phyloP scores from a whole-genome alignment of 2,113 vertebrate genomes.

The Trematomus loennbergii region DNA sequence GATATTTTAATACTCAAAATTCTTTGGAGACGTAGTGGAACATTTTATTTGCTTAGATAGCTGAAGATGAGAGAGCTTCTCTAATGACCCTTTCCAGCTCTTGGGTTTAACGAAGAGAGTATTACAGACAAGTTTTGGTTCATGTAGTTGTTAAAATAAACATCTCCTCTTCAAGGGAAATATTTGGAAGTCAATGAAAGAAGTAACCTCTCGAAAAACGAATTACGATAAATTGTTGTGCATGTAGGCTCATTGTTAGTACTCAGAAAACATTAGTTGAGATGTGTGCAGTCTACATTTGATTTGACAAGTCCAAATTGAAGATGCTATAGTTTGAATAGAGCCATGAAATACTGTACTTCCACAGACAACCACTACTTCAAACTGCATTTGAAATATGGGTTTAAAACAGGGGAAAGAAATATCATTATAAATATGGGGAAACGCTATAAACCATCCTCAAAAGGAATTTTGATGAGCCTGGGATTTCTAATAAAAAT shows the following conservation, averaged over 20 bases:
- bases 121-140: slow-evolving; percentile 46
- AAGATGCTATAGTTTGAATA: slow-evolving; percentile 24
- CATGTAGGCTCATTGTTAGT: slow-evolving; percentile 47
- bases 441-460: slow-evolving; percentile 74
- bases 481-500: slow-evolving; percentile 71
- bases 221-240: slow-evolving; percentile 63
- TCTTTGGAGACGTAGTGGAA: slow-evolving; percentile 24
- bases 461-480: slow-evolving; percentile 79
- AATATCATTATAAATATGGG: slow-evolving; percentile 76
- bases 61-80: slow-evolving; percentile 56
- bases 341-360: slow-evolving; percentile 37
- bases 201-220: slow-evolving; percentile 8
- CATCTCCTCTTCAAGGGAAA: slow-evolving; percentile 40
- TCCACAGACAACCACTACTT: slow-evolving; percentile 50
- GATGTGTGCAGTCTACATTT: slow-evolving; percentile 43
- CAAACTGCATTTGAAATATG: slow-evolving; percentile 77
- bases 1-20: slow-evolving; percentile 42
- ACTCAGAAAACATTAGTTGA: slow-evolving; percentile 42
- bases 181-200: slow-evolving; percentile 55
- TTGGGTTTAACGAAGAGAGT: slow-evolving; percentile 45
- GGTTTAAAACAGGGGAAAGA: slow-evolving; percentile 50
- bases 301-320: slow-evolving; percentile 48
- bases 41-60: slow-evolving; percentile 44
- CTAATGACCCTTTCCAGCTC: slow-evolving; percentile 55
- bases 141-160: slow-evolving; percentile 45